Conservation (phyloP, 2,888 invertebrate genomes). For the Epirrhoe alternata region DNA sequence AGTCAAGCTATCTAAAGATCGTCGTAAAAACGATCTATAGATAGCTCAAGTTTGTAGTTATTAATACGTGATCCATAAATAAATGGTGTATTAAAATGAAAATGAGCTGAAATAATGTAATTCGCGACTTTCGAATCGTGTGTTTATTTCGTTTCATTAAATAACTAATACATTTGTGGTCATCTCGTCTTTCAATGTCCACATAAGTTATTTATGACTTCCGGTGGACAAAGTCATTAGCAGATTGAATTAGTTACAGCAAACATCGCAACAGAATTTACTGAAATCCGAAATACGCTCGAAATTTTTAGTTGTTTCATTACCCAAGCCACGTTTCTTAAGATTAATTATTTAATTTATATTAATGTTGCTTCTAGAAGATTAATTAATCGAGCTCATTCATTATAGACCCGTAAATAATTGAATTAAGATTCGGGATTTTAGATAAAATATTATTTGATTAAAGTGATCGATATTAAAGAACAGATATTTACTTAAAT, state of each 20-base stretch:
- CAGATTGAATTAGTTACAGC: constrained; percentile 1
- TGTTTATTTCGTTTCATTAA: too few relatives aligned
- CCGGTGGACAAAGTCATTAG: background rate
- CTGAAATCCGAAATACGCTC: constrained; percentile 13
- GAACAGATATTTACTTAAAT: too few relatives aligned
- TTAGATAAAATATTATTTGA: background rate
- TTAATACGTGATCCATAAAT: too few relatives aligned
- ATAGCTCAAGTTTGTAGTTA: too few relatives aligned
- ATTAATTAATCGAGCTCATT: constrained; percentile 26
- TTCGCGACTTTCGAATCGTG: too few relatives aligned
- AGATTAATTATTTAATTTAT: constrained; percentile 28
- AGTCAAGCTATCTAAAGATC: too few relatives aligned
- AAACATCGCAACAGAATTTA: constrained; percentile 8
- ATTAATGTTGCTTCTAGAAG: constrained; percentile 30
- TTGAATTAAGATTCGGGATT: background rate
- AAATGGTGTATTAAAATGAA: too few relatives aligned
- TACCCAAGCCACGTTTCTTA: constrained; percentile 17
- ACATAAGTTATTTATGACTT: background rate
- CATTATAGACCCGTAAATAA: constrained; percentile 12
- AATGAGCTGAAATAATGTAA: too few relatives aligned
- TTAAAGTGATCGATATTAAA: too few relatives aligned
- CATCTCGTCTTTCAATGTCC: background rate
- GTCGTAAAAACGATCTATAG: too few relatives aligned
- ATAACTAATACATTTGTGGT: background rate
- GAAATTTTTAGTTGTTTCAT: constrained; percentile 19